Percentiles rank a stretch among this genome's conserved stretches.
Conservation (phyloP, 37 sponge, comb jelly and placozoan species). For the Theonella swinhoei region DNA sequence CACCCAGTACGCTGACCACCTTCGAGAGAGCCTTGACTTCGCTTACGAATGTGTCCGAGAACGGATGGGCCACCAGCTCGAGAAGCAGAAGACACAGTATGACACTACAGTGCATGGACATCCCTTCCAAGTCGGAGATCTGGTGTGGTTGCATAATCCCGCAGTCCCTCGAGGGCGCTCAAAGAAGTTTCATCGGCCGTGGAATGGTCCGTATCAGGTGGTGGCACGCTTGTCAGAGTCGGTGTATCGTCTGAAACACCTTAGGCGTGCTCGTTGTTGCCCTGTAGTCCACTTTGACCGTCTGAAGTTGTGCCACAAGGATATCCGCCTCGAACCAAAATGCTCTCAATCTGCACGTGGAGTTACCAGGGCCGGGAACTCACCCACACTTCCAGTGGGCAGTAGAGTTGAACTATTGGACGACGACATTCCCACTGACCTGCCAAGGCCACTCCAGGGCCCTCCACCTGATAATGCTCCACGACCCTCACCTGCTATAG, state of each 20-base stretch:
- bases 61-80: background rate
- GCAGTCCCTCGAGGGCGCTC: constrained; percentile 20
- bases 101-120: constrained; percentile 18
- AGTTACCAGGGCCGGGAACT: too few relatives aligned
- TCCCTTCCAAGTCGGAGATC: background rate
- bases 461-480: too few relatives aligned
- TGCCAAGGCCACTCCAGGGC: too few relatives aligned
- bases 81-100: constrained; percentile 21
- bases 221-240: background rate
- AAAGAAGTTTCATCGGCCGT: constrained; percentile 17
- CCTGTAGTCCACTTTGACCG: too few relatives aligned
- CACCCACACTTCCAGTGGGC: too few relatives aligned
- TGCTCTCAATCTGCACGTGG: too few relatives aligned
- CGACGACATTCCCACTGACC: too few relatives aligned
- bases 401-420: too few relatives aligned
- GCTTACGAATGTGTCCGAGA: background rate
- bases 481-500: too few relatives aligned
- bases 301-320: too few relatives aligned
- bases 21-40: background rate
- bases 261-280: too few relatives aligned
- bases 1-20: background rate
- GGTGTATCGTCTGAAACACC: background rate
- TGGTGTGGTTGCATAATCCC: constrained; percentile 35
- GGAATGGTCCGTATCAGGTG: constrained; percentile 30
- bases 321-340: too few relatives aligned